Percentiles rank a stretch among this genome's conserved stretches.
Conservation (phyloP, 2,888 invertebrate genomes). For the Drosophila maculinotata region DNA sequence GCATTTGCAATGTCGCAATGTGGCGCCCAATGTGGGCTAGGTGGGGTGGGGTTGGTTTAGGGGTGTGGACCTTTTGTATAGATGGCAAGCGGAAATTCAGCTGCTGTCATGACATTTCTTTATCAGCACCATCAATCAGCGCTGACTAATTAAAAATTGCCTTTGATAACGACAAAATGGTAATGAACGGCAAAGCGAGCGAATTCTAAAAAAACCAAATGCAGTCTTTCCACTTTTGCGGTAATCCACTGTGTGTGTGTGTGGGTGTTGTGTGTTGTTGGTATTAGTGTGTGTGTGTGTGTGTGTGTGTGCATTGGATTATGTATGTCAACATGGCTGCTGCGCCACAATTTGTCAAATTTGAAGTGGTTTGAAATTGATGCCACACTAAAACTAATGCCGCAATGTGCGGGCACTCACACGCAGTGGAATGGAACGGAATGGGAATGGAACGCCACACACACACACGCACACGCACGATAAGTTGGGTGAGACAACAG, state of each 20-base stretch:
- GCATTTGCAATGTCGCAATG: slow-evolving; percentile 36
- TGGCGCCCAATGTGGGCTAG: slow-evolving; percentile 11
- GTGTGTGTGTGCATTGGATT: slow-evolving; percentile 24
- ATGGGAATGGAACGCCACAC: slow-evolving; percentile 17
- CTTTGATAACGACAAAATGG: slow-evolving; percentile 68
- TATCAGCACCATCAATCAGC: slow-evolving; percentile 69
- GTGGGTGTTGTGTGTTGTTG: not conserved
- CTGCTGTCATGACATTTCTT: slow-evolving; percentile 76
- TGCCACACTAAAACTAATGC: slow-evolving; percentile 59
- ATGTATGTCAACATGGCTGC: slow-evolving; percentile 50
- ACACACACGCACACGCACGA: not conserved
- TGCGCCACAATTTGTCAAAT: slow-evolving; percentile 76
- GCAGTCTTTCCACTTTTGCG: slow-evolving; percentile 34
- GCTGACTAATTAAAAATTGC: slow-evolving; percentile 73
- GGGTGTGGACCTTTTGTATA: slow-evolving; percentile 4
- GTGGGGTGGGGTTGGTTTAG: not conserved
- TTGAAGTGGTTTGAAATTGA: slow-evolving; percentile 75
- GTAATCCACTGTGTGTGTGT: slow-evolving; percentile 1
- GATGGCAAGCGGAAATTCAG: slow-evolving; percentile 52
- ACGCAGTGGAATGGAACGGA: not conserved
- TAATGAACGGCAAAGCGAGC: slow-evolving; percentile 45
- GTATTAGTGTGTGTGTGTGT: slow-evolving; percentile 5
- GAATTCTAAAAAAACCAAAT: slow-evolving; percentile 20
- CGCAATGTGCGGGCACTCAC: slow-evolving; percentile 25
- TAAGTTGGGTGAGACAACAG: not conserved